Evolutionary conservation across 1,140 invertebrate species (phyloP).

Genomic region (Carcinoscorpius rotundicauda): DNA sequence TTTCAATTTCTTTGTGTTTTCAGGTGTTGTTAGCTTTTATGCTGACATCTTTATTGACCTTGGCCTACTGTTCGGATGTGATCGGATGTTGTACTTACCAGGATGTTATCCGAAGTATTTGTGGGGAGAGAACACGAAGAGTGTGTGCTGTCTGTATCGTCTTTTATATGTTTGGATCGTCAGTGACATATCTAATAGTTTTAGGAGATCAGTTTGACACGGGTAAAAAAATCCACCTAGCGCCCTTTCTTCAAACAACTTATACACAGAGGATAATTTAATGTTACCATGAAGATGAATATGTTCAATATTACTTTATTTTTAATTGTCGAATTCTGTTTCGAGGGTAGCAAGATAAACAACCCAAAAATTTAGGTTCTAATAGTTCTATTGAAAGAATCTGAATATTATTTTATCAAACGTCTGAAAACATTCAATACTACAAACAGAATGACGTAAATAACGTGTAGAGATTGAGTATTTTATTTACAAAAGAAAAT

Average conservation of each 20-base stretch:
- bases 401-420: too few species aligned
- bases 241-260: too few species aligned
- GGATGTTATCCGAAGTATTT: constrained; percentile 38
- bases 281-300: too few species aligned
- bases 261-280: too few species aligned
- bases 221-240: constrained; percentile 30
- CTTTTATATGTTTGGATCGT: constrained; percentile 55
- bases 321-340: not conserved
- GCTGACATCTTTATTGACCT: constrained; percentile 42
- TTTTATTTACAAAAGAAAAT: too few species aligned
- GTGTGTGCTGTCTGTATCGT: constrained; percentile 42
- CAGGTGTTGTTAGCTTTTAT: constrained; percentile 46
- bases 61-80: constrained; percentile 46
- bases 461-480: too few species aligned
- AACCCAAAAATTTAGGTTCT: constrained; percentile 35
- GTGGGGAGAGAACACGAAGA: constrained; percentile 40
- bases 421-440: too few species aligned
- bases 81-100: constrained; percentile 32
- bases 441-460: too few species aligned
- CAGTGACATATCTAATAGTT: constrained; percentile 54
- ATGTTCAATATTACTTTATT: too few species aligned
- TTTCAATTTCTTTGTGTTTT: too few species aligned
- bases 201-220: constrained; percentile 56
- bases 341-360: not conserved
- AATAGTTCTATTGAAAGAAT: too few species aligned